These are phyloP conservation scores for Acrocephalus kingi DNA, from an alignment of 2,113 vertebrate genomes.

Conservation along the genomic window DNA sequence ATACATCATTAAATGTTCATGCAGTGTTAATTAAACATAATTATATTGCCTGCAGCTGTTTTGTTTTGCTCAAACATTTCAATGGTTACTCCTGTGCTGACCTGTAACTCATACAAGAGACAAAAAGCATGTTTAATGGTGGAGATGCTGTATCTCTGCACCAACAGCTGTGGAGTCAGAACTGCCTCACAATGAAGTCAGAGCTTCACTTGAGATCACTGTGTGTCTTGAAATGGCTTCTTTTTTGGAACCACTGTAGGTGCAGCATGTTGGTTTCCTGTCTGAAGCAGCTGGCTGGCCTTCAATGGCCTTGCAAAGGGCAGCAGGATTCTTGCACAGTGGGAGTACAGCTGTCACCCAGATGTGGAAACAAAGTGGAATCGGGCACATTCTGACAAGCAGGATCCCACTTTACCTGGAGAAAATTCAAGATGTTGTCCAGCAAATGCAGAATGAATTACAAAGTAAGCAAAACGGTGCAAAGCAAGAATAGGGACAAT, in stretches of 20 bases:
- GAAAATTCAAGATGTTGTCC: slow-evolving; percentile 69
- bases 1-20: neutral
- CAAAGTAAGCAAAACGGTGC: slow-evolving; percentile 74
- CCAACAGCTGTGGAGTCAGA: neutral
- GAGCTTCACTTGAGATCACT: neutral
- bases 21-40: neutral
- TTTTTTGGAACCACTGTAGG: slow-evolving; percentile 55
- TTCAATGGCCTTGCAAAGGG: slow-evolving; percentile 49
- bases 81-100: neutral
- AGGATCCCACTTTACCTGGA: slow-evolving; percentile 68
- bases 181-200: neutral
- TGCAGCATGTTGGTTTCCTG: slow-evolving; percentile 65
- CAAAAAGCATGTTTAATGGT: neutral
- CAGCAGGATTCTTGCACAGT: slow-evolving; percentile 49
- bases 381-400: slow-evolving; percentile 47
- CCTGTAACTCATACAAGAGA: neutral
- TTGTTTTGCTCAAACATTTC: neutral
- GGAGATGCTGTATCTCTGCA: neutral
- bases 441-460: slow-evolving; percentile 79
- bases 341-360: neutral
- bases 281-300: slow-evolving; percentile 58
- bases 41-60: neutral
- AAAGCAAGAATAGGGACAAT: neutral
- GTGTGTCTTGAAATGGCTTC: neutral
- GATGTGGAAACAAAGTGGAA: slow-evolving; percentile 70